Base-by-base conservation (phyloP, 1,140 invertebrate genomes). In the Hylaeus volcanicus region DNA sequence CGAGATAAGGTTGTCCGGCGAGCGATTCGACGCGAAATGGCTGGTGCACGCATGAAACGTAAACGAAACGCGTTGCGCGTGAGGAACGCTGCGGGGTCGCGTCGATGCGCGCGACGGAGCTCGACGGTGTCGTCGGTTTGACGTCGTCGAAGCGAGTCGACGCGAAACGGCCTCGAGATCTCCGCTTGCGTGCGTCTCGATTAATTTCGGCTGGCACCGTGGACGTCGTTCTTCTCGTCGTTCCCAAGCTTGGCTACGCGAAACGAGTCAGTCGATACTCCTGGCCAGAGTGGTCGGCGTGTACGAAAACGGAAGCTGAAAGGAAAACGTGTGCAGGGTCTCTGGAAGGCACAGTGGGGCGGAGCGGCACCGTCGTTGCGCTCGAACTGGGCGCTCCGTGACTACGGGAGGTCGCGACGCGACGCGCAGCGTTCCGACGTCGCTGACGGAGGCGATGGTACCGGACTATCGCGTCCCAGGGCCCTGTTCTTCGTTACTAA, bases 101-200 rank as follows among this genome's bases (percentile, higher is more conserved):
- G 92, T 92, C 91, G 92, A 90, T 91, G 91, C 92, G 91, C 92
- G 91, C 92, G 91, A 91, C 92, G 91, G 51, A 51, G 89, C 89
- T 91, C 89, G 26, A 26, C 45, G 51, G 51, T 51, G 89, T 90
- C 90, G 89, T 89, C 88, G 91, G 90, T 91, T 91, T 92, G 90
- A 90, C 93, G 91, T 92, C 93, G 91, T 90, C 92, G 91, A 91
- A 92, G 89, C 90, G 91, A 88, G 58, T 65, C 60, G 66, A 43
- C 12, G 58, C 45, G 51, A 9, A 6, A 48, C 66, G 60, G 55
- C 55, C 63, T 56, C 45, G 79, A 63, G 15, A 55, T 48, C 37
- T 41, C 65, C 2, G n/a, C 39, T 11, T 45, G 26, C 53, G 53
- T 58, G 74, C 6, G 26, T 37, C 63, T n/a, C 2, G 63, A 9